Percentiles rank a stretch among this genome's conserved stretches.
Evolutionary conservation across 2,888 invertebrate species (phyloP).

Genomic region (Diabrotica balteata): DNA sequence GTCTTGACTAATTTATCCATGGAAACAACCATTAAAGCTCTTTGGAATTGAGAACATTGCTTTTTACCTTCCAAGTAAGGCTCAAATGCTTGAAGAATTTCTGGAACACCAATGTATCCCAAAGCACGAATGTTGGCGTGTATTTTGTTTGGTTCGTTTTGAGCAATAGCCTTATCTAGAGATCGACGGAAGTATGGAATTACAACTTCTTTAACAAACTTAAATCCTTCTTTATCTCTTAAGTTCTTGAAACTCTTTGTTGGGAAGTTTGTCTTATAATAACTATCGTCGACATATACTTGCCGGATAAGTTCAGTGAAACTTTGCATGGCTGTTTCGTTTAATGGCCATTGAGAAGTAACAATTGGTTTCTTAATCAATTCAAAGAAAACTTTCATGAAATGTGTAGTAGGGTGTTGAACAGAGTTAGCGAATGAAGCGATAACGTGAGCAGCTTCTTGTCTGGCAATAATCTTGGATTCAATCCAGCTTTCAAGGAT

Average conservation of each 20-base stretch:
- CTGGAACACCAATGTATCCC: constrained; percentile 70
- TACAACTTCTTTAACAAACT: constrained; percentile 65
- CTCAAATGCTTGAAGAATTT: constrained; percentile 68
- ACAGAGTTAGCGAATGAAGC: constrained; percentile 64
- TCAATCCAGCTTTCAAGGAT: constrained; percentile 68
- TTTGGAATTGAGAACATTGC: constrained; percentile 67
- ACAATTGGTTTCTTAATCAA: constrained; percentile 66
- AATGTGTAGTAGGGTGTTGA: constrained; percentile 70
- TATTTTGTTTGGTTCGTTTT: constrained; percentile 65
- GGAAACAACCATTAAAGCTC: constrained; percentile 68
- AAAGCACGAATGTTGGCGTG: constrained; percentile 71
- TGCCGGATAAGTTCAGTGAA: constrained; percentile 68
- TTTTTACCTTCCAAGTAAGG: constrained; percentile 73
- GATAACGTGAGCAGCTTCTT: constrained; percentile 69
- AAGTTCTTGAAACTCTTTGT: constrained; percentile 71
- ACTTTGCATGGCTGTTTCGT: constrained; percentile 66
- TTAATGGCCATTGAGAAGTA: constrained; percentile 62
- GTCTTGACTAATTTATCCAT: constrained; percentile 64
- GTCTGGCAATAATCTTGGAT: constrained; percentile 60
- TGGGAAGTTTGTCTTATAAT: constrained; percentile 69
- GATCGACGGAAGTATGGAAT: constrained; percentile 67
- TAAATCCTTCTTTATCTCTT: constrained; percentile 60
- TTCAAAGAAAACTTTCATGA: constrained; percentile 67
- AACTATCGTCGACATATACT: constrained; percentile 67
- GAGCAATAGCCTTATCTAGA: constrained; percentile 64